These are phyloP conservation scores for Epinephelus cyanopodus DNA, from an alignment of 2,113 vertebrate genomes.

Conservation along the genomic window DNA sequence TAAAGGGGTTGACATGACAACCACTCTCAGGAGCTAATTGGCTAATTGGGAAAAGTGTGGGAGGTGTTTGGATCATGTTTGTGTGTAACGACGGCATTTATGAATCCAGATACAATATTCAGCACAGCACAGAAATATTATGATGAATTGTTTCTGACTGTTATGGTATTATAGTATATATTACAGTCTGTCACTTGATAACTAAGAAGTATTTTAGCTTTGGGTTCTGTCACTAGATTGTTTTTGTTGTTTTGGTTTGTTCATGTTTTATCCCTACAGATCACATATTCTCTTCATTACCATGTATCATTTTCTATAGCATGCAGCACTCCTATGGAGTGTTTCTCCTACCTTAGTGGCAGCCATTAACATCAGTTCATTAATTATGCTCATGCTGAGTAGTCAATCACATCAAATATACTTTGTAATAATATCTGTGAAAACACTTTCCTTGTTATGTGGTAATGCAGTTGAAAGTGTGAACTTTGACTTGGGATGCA, in stretches of 20 bases:
- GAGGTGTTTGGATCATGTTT: slow-evolving; percentile 7
- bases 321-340: neutral
- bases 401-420: neutral
- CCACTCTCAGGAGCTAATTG: neutral
- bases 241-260: neutral
- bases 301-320: neutral
- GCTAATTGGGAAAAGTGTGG: slow-evolving; percentile 8
- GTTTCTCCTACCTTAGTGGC: neutral
- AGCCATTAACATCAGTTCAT: neutral
- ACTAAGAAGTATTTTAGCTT: neutral
- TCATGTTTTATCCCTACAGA: neutral
- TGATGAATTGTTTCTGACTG: neutral
- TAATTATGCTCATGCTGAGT: neutral
- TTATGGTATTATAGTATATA: neutral
- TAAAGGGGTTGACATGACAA: slow-evolving; percentile 38
- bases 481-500: neutral
- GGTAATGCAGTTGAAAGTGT: neutral
- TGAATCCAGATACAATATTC: neutral
- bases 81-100: neutral
- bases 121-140: neutral
- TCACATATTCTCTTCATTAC: neutral
- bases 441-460: neutral
- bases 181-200: neutral
- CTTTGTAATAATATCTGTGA: neutral
- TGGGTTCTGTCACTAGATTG: neutral